Evolutionary conservation across 2,888 invertebrate species (phyloP).

Genomic region (Drosophila phalerata): DNA sequence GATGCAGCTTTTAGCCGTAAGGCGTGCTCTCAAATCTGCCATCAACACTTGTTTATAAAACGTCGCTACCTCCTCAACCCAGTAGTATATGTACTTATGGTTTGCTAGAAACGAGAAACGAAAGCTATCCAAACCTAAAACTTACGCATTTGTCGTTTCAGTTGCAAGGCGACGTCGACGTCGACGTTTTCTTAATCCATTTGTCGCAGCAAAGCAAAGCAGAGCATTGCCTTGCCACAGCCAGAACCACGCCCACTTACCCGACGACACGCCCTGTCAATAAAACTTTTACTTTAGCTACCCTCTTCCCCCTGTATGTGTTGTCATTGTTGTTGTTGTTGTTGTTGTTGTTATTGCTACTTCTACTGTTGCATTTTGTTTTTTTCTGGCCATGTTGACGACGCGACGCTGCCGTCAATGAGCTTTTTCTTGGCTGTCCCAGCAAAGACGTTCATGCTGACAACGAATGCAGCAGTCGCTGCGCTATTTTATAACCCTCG

Average conservation of each 20-base stretch:
- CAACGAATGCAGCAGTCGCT: slow-evolving; percentile 17
- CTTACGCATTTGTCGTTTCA: slow-evolving; percentile 67
- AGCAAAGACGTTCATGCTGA: slow-evolving; percentile 22
- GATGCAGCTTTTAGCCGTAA: slow-evolving; percentile 41
- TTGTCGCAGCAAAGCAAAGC: slow-evolving; percentile 27
- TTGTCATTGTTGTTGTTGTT: slow-evolving; percentile 1
- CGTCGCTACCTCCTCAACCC: slow-evolving; percentile 3
- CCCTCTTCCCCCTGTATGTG: background rate
- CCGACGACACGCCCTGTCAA: slow-evolving; percentile 41
- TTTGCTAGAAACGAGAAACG: background rate
- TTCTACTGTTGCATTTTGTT: slow-evolving; percentile 20
- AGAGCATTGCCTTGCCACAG: background rate
- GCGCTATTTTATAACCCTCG: slow-evolving; percentile 1
- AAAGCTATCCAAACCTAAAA: slow-evolving; percentile 45
- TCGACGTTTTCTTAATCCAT: slow-evolving; percentile 55
- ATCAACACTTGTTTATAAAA: slow-evolving; percentile 76
- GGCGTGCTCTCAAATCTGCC: slow-evolving; percentile 57
- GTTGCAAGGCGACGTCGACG: slow-evolving; percentile 24
- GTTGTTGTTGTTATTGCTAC: slow-evolving; percentile 10
- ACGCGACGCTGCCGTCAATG: slow-evolving; percentile 43
- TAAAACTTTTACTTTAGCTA: slow-evolving; percentile 43
- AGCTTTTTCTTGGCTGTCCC: slow-evolving; percentile 35
- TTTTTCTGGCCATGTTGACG: slow-evolving; percentile 24
- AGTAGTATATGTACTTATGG: slow-evolving; percentile 1
- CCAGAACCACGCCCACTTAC: slow-evolving; percentile 25